These are phyloP conservation scores for Orbicella faveolata DNA, from an alignment of 64 coral and sea anemone species.

Conservation along the genomic window DNA sequence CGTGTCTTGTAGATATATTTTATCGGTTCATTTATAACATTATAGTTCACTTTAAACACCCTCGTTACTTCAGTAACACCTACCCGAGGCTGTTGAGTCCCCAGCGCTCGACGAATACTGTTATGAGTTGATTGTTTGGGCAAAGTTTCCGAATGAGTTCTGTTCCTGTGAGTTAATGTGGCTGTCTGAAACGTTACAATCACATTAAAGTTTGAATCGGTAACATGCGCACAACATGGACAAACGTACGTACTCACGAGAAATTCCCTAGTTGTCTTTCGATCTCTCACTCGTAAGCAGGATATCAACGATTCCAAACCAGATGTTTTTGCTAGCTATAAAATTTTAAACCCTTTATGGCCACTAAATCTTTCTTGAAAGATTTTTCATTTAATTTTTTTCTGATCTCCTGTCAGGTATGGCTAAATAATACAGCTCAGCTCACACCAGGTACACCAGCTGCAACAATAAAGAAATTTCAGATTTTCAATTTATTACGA, in stretches of 20 bases:
- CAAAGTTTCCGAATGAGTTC: no score
- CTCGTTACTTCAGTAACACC: no score
- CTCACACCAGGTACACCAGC: neutral
- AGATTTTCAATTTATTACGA: constrained; percentile 2
- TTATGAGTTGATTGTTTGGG: no score
- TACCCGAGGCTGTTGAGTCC: no score
- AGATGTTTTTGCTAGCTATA: neutral
- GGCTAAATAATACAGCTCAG: neutral
- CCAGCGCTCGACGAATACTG: no score
- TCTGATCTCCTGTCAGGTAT: neutral
- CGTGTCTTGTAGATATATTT: no score
- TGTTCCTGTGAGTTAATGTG: no score
- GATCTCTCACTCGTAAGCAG: neutral
- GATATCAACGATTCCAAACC: neutral
- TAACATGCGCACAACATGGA: neutral
- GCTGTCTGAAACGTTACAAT: no score
- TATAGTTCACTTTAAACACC: no score
- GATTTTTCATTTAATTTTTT: neutral
- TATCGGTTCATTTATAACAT: no score
- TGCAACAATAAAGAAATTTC: neutral
- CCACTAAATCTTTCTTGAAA: neutral
- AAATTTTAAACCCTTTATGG: neutral
- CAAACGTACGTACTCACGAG: no score
- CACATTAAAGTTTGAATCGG: neutral
- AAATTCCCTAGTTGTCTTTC: no score